Evolutionary conservation across 1,140 invertebrate species (phyloP), one percentile per base, ranked within the genome.

Genomic region (Calephelis nemesis): DNA sequence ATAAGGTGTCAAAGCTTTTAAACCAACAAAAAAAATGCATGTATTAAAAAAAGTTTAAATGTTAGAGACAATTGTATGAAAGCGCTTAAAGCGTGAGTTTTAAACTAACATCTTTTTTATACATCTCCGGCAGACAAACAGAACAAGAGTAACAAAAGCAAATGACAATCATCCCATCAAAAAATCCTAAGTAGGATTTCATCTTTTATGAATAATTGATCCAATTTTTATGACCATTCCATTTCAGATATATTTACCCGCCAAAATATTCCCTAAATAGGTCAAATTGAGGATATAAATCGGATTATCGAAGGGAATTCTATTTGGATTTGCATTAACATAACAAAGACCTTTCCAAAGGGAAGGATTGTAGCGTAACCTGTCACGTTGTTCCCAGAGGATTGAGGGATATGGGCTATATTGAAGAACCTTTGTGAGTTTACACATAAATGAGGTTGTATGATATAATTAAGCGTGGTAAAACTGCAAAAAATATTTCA

Each of bases 311-410:
- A 11, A 58, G 52, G 52, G 30, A 58, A 58, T 58, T 58, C 52
- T 58, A 58, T 60, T 60, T 60, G 39, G 54, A 60, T 60, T 60
- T 60, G 12, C 54, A 60, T 60, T 60, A 60, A 39, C 54, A 60
- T 60, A 60, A 60, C 54, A 60, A 60, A 60, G 54, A 60, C 54
- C 54, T 60, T 60, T 60, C 54, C 30, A 60, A 40, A 19, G 54
- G 54, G 54, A 60, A 60, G 54, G 19, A 39, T 60, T 60, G 30
- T 60, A 40, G 54, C 19, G 30, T 60, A 39, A 60, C 54, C 54
- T 60, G 54, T 60, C 54, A 60, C 54, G 54, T 60, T 40, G 54
- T 60, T 60, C 54, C 54, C 54, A 7, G 19, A 60, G 54, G 54
- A 60, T 9, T 60, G 30, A 60, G 12, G 54, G 54, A 60, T 60